These are phyloP conservation scores for Dryococelus australis DNA, from an alignment of 2,888 invertebrate genomes.

Conservation along the genomic window DNA sequence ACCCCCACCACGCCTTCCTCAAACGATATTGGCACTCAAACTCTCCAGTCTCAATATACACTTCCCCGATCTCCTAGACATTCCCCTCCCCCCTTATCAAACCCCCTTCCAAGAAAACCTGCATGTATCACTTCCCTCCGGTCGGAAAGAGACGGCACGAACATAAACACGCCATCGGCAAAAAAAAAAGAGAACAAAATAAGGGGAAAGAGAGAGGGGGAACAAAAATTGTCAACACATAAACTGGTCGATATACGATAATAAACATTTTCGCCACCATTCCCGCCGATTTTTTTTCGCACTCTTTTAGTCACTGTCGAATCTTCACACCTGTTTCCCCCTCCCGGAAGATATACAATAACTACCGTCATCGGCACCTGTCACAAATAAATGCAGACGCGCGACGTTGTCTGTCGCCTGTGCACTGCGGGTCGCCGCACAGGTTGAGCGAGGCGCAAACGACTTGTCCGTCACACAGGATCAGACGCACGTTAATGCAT, in stretches of 20 bases:
- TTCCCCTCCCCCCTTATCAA: not conserved
- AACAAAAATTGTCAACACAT: not conserved
- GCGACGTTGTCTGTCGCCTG: not conserved
- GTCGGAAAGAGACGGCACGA: not conserved
- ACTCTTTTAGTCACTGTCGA: constrained; percentile 21
- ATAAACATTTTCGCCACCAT: constrained; percentile 33
- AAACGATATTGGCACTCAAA: constrained; percentile 36
- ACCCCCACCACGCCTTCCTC: constrained; percentile 7
- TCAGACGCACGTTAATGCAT: no score
- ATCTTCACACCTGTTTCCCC: constrained; percentile 6
- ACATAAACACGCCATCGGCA: constrained; percentile 12
- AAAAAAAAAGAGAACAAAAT: constrained; percentile 39
- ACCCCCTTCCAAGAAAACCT: not conserved
- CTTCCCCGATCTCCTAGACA: constrained; percentile 37
- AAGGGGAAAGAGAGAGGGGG: not conserved
- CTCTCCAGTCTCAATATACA: constrained; percentile 37
- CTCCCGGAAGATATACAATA: not conserved
- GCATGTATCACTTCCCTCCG: constrained; percentile 12
- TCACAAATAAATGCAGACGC: not conserved
- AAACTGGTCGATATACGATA: constrained; percentile 39
- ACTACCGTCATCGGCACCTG: not conserved
- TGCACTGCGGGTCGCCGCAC: constrained; percentile 16
- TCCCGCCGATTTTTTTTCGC: constrained; percentile 27
- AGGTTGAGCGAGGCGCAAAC: not conserved
- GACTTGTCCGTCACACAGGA: not conserved